Base-by-base conservation (phyloP, 2,797 vertebrate species). In the Melanotaenia parkinsoni region DNA sequence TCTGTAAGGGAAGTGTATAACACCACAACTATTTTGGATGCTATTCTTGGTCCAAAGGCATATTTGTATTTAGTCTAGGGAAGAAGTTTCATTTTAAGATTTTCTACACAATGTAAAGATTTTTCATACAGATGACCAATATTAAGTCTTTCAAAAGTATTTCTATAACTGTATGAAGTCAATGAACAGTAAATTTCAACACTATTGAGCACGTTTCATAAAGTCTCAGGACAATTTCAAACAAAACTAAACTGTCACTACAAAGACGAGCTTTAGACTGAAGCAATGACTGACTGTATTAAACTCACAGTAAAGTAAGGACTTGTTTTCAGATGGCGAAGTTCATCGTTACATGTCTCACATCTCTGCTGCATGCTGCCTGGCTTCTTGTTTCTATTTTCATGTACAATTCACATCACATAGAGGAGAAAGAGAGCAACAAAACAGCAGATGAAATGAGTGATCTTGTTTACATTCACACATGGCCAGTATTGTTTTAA, bases 141-240 rank as follows among this genome's bases (percentile, higher is more conserved):
- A 63, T 14, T 20, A 63, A 22, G 12, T 33, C 18, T 12, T 33
- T 47, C 61, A 63, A 45, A 30, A 63, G 62, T n/a, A 35, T 47
- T 13, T 33, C 8, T 50, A 0, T 24, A 20, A 18, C 22, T 37
- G 35, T 10, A 11, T 37, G 28, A 28, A 28, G 28, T 28, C 28
- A 28, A 28, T 28, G 28, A 28, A 28, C 28, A 28, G 28, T 28
- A 28, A 28, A 28, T 28, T 28, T 28, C 28, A 28, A 28, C 28
- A 28, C 28, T 28, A 28, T 28, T 28, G 3, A 28, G 3, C 28
- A 28, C 3, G 28, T 28, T 28, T 28, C 28, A 28, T 28, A 28
- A 28, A 28, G 28, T 28, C 28, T 28, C 28, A 28, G 28, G 28
- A 28, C 28, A 28, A 28, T 28, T 28, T 28, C 28, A 28, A 28